phyloP scores from a whole-genome alignment of 2,113 vertebrate genomes.

The Nematolebias whitei region DNA sequence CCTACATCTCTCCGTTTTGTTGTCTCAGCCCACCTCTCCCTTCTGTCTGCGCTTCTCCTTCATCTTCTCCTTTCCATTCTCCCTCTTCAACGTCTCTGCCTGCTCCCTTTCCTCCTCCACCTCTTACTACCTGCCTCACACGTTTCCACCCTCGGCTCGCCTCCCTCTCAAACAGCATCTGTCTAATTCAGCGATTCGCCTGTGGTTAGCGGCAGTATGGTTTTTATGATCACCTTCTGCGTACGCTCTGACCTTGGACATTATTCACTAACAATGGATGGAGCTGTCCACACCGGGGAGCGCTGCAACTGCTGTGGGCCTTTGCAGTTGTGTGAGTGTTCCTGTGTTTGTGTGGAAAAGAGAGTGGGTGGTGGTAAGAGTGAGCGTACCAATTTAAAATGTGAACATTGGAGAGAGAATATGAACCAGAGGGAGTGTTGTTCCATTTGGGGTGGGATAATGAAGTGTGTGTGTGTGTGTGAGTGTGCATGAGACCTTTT shows the following conservation, averaged over 20 bases:
- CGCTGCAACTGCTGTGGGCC: slow-evolving; percentile 56
- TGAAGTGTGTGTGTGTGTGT: slow-evolving; percentile 9
- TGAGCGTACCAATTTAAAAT: slow-evolving; percentile 62
- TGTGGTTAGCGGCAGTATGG: slow-evolving; percentile 70
- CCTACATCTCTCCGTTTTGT: neutral
- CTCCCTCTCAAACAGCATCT: slow-evolving; percentile 55
- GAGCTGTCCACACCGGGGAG: slow-evolving; percentile 68
- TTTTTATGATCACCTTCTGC: slow-evolving; percentile 79
- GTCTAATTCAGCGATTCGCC: slow-evolving; percentile 68
- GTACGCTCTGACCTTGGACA: slow-evolving; percentile 76
- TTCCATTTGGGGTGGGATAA: slow-evolving; percentile 33
- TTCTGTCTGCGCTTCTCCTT: neutral
- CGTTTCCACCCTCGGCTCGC: slow-evolving; percentile 32
- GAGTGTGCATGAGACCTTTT: slow-evolving; percentile 9
- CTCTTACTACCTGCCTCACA: neutral
- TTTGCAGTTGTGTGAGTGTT: slow-evolving; percentile 8
- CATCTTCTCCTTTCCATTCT: neutral
- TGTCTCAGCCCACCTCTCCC: neutral
- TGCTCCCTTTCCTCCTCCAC: neutral
- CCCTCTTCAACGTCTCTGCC: neutral
- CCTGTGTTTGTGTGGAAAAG: slow-evolving; percentile 15
- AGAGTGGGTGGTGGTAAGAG: slow-evolving; percentile 39
- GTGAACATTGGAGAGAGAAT: slow-evolving; percentile 44
- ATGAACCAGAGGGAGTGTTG: slow-evolving; percentile 28
- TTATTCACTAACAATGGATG: slow-evolving; percentile 78